Percentiles rank a stretch among this genome's conserved stretches.
Conservation (phyloP, 2,113 vertebrate species). For the Meriones unguiculatus region DNA sequence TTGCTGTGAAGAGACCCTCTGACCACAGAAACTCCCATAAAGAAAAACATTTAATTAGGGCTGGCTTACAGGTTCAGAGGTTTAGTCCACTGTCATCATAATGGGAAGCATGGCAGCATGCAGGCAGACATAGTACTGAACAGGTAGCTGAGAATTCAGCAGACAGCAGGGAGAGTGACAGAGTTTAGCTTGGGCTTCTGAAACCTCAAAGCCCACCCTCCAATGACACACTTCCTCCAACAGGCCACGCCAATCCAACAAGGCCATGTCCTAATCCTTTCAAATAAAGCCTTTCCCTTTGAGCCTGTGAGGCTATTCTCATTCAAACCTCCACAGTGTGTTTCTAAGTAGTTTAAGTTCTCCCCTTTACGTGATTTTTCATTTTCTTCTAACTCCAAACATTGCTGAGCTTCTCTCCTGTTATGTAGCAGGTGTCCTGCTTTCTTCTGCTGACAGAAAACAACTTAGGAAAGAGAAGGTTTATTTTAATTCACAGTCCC, state of each 20-base stretch:
- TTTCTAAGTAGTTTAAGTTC: conserved; percentile 24
- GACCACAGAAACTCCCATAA: background rate
- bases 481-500: background rate
- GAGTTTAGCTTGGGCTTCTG: background rate
- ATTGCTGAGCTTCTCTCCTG: background rate
- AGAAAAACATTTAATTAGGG: background rate
- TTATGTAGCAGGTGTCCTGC: background rate
- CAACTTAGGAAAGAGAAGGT: background rate
- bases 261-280: background rate
- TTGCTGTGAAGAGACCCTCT: background rate
- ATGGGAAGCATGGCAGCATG: background rate
- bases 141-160: background rate
- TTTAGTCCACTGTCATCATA: background rate
- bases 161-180: background rate
- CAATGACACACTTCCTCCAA: background rate
- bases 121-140: background rate
- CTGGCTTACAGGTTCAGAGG: background rate
- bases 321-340: background rate
- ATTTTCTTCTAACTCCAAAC: conserved; percentile 29
- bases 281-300: background rate
- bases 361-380: background rate
- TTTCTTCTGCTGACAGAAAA: background rate
- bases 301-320: background rate
- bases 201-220: background rate
- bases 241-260: background rate